These are phyloP conservation scores for Pangasius macronema DNA, from an alignment of 2,797 vertebrate genomes.

Conservation along the genomic window DNA sequence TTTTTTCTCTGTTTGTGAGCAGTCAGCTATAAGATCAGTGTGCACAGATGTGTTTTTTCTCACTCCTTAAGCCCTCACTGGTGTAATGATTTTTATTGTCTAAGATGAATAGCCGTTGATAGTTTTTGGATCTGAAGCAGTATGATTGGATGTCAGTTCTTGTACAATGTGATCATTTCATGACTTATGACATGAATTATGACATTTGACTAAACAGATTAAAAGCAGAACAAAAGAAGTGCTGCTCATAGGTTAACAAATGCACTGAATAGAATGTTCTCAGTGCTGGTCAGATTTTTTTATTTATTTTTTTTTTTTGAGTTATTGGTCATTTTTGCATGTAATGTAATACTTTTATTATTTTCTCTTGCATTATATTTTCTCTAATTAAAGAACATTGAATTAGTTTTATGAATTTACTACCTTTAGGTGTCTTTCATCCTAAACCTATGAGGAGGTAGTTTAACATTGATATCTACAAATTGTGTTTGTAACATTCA, in stretches of 20 bases:
- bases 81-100: background rate
- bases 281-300: background rate
- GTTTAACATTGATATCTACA: background rate
- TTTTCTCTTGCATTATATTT: background rate
- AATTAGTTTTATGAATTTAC: background rate
- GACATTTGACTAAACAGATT: background rate
- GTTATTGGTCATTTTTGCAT: background rate
- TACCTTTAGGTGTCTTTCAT: background rate
- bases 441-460: background rate
- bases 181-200: background rate
- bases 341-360: background rate
- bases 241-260: background rate
- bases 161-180: background rate
- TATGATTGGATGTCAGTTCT: background rate
- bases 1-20: background rate
- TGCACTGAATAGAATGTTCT: background rate
- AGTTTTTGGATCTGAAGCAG: background rate
- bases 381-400: background rate
- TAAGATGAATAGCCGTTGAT: background rate
- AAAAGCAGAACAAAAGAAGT: background rate
- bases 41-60: slow-evolving; percentile 24
- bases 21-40: background rate
- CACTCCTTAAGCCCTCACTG: background rate
- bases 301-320: background rate
- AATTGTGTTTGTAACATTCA: background rate